Conservation (phyloP, 2,888 invertebrate genomes). For the Priapulus caudatus region DNA sequence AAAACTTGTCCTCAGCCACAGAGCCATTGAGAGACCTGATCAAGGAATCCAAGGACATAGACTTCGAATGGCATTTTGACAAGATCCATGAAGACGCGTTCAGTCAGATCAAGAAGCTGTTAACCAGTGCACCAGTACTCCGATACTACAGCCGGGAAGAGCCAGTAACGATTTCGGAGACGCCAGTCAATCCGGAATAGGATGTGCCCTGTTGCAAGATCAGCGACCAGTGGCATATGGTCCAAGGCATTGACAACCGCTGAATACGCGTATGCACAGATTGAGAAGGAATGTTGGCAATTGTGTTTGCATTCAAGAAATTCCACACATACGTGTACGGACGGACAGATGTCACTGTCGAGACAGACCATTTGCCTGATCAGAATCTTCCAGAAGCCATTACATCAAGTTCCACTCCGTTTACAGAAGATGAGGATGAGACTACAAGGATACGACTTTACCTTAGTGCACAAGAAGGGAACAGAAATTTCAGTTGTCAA, state of each 20-base stretch:
- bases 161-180: not conserved
- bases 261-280: not conserved
- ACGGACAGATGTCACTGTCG: slow-evolving; percentile 1
- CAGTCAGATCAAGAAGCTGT: slow-evolving; percentile 12
- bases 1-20: not conserved
- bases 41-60: not conserved
- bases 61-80: not conserved
- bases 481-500: slow-evolving; percentile 17
- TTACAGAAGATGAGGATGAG: slow-evolving; percentile 15
- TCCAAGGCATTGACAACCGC: not conserved
- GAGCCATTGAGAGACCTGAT: not conserved
- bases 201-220: slow-evolving; percentile 1
- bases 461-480: slow-evolving; percentile 12
- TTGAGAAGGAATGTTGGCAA: slow-evolving; percentile 6
- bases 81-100: not conserved
- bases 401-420: slow-evolving; percentile 14
- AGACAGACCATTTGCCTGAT: slow-evolving; percentile 10
- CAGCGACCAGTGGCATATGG: slow-evolving; percentile 2
- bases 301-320: slow-evolving; percentile 4
- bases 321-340: slow-evolving; percentile 4
- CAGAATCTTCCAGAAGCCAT: slow-evolving; percentile 15
- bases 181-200: not conserved
- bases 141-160: slow-evolving; percentile 16
- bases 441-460: slow-evolving; percentile 16
- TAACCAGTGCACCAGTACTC: slow-evolving; percentile 17